A percentile compares a stretch with the other conserved stretches of the same genome.
Conservation (phyloP, 2,888 invertebrate genomes). For the Drosophila macrospina region DNA sequence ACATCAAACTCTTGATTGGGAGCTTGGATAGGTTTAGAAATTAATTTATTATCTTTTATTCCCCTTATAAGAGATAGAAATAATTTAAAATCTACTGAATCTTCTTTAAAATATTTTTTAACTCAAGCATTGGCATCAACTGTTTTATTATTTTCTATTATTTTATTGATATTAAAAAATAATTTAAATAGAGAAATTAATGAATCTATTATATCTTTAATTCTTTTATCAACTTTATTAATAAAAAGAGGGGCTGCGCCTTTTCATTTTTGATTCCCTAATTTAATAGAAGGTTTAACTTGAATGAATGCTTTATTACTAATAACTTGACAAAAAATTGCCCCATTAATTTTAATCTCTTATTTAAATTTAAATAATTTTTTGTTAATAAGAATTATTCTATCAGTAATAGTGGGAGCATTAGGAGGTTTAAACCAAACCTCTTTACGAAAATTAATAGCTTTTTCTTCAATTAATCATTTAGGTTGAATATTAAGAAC, state of each 20-base stretch:
- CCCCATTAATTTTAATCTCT: constrained; percentile 87
- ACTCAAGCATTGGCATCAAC: constrained; percentile 87
- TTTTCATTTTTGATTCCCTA: constrained; percentile 88
- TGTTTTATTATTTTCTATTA: constrained; percentile 86
- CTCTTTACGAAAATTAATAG: constrained; percentile 87
- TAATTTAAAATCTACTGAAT: constrained; percentile 86
- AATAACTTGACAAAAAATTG: constrained; percentile 89
- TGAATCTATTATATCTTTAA: constrained; percentile 68
- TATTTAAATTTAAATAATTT: constrained; percentile 86
- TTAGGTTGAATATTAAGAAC: constrained; percentile 87
- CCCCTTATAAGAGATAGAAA: constrained; percentile 86
- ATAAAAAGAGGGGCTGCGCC: constrained; percentile 87
- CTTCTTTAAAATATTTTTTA: constrained; percentile 88
- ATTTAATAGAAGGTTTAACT: constrained; percentile 87
- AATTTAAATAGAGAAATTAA: constrained; percentile 80
- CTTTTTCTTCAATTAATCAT: constrained; percentile 89
- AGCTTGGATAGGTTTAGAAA: constrained; percentile 88
- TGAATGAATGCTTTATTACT: constrained; percentile 87
- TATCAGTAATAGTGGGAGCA: constrained; percentile 86
- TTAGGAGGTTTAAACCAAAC: constrained; percentile 87
- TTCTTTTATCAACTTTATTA: constrained; percentile 85
- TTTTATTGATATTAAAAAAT: constrained; percentile 79
- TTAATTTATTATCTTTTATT: constrained; percentile 88
- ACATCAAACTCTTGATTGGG: constrained; percentile 85
- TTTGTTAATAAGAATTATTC: constrained; percentile 85